Percentiles rank a stretch among this genome's conserved stretches.
Evolutionary conservation across 2,888 invertebrate species (phyloP).

Genomic region (Drepana falcataria): DNA sequence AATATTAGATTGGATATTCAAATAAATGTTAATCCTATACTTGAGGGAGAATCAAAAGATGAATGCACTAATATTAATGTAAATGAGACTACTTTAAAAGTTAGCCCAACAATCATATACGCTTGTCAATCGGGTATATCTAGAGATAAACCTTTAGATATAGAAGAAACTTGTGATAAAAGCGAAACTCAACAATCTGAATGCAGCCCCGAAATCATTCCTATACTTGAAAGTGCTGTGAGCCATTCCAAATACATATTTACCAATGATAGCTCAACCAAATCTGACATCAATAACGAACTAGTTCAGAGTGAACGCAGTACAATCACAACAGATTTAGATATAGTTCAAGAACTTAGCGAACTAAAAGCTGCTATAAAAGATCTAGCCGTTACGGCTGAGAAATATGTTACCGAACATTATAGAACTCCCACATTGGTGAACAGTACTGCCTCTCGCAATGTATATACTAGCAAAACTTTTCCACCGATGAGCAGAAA

Average conservation of each 20-base stretch:
- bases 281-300: constrained; percentile 10
- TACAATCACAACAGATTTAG: constrained; percentile 25
- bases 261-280: constrained; percentile 23
- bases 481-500: constrained; percentile 8
- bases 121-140: neutral
- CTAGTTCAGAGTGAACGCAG: constrained; percentile 14
- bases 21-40: constrained; percentile 40
- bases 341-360: constrained; percentile 44
- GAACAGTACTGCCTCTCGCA: neutral
- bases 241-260: constrained; percentile 47
- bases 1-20: constrained; percentile 51
- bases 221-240: constrained; percentile 46
- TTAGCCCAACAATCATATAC: constrained; percentile 9
- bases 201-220: constrained; percentile 35
- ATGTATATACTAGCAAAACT: constrained; percentile 2
- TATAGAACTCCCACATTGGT: constrained; percentile 7
- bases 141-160: neutral
- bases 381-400: constrained; percentile 40
- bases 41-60: constrained; percentile 17
- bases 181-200: constrained; percentile 4
- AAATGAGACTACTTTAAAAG: constrained; percentile 7
- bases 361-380: constrained; percentile 47
- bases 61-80: constrained; percentile 9
- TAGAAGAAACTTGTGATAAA: constrained; percentile 1
- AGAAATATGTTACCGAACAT: constrained; percentile 40